A percentile compares a stretch with the other conserved stretches of the same genome.
Conservation (phyloP, 2,888 invertebrate species). For the Cepaea hortensis region DNA sequence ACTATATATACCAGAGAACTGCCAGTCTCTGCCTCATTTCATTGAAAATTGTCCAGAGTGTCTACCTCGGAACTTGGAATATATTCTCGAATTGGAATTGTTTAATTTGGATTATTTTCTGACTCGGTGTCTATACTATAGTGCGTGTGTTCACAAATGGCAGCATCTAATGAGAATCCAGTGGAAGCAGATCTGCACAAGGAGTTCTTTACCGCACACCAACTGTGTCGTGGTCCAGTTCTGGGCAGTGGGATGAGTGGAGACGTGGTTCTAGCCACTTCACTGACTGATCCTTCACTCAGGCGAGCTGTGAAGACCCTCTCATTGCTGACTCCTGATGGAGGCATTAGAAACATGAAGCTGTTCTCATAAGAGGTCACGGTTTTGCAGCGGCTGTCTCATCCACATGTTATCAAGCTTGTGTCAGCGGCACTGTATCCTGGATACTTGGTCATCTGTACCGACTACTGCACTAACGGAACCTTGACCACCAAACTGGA, state of each 20-base stretch:
- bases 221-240: not conserved
- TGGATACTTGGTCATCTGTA: not conserved
- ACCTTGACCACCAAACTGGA: not conserved
- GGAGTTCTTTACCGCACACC: not conserved
- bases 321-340: no score
- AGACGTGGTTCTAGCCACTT: not conserved
- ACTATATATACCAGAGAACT: no score
- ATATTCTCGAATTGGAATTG: no score
- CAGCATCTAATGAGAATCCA: not conserved
- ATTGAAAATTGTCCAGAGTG: no score
- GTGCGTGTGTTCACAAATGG: no score
- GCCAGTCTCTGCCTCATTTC: no score
- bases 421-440: not conserved
- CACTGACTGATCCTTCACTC: not conserved
- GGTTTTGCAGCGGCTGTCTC: not conserved
- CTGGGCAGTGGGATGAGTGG: conserved; percentile 6
- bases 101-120: no score
- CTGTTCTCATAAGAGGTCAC: not conserved
- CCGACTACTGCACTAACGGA: no score
- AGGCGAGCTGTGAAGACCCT: no score
- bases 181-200: not conserved
- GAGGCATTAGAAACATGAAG: not conserved
- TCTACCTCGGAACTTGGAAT: no score
- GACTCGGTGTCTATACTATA: no score
- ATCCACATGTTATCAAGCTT: not conserved